phyloP scores from a whole-genome alignment of 92 coral and sea anemone species.

The Muricea muricata region DNA sequence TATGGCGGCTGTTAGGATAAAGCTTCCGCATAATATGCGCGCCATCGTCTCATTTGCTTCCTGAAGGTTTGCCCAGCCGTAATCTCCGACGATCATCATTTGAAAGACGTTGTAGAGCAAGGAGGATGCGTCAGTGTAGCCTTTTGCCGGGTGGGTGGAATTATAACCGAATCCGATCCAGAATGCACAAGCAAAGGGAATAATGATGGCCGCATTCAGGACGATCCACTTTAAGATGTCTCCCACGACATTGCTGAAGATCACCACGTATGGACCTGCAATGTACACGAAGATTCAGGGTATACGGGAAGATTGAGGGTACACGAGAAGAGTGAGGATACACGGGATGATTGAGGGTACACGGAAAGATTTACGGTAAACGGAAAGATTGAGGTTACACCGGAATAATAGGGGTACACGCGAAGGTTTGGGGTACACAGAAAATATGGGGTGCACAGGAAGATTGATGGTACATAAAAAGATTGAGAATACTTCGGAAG shows the following conservation, averaged over 20 bases:
- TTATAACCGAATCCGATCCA: background rate
- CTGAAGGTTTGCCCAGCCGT: background rate
- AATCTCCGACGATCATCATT: background rate
- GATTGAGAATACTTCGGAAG: too few species aligned
- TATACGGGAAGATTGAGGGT: too few species aligned
- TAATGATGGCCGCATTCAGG: background rate
- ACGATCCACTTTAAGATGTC: background rate
- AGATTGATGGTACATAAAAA: too few species aligned
- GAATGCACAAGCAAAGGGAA: constrained; percentile 1
- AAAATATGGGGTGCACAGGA: too few species aligned
- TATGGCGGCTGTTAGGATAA: background rate
- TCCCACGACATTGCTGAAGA: background rate
- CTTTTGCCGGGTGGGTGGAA: background rate
- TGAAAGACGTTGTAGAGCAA: background rate
- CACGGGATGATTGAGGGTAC: too few species aligned
- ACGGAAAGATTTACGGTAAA: too few species aligned
- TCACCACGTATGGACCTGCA: constrained; percentile 3
- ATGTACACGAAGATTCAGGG: background rate
- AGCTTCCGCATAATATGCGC: background rate
- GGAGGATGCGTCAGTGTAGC: background rate
- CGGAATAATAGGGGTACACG: too few species aligned
- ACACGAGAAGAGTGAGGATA: too few species aligned
- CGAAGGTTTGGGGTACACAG: too few species aligned
- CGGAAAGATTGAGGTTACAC: too few species aligned
- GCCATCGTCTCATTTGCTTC: background rate